phyloP scores from a whole-genome alignment of 1,140 invertebrate species.

The Macrosteles quadrilineatus region DNA sequence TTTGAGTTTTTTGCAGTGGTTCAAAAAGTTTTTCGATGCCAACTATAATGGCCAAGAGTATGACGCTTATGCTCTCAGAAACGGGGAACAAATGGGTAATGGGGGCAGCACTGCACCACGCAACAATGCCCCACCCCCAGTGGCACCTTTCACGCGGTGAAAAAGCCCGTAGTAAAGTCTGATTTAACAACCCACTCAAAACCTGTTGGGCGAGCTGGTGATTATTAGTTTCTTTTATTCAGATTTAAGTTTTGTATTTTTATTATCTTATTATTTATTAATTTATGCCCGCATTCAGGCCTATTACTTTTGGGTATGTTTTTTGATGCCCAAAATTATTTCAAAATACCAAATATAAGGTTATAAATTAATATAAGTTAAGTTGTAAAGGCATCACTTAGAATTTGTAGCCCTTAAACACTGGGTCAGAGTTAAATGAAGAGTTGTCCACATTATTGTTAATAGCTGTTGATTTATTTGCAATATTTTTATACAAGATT shows the following conservation, averaged over 20 bases:
- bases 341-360: too few relatives aligned
- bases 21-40: constrained; percentile 99
- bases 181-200: not conserved
- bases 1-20: constrained; percentile 99
- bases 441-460: too few relatives aligned
- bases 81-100: constrained; percentile 77
- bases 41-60: constrained; percentile 94
- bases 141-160: not conserved
- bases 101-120: constrained; percentile 50
- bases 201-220: constrained; percentile 46
- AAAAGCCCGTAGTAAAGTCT: not conserved
- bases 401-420: too few relatives aligned
- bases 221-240: constrained; percentile 37
- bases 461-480: too few relatives aligned
- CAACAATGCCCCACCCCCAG: constrained; percentile 42
- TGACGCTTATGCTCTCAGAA: constrained; percentile 82
- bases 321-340: too few relatives aligned
- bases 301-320: too few relatives aligned
- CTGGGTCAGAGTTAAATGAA: too few relatives aligned
- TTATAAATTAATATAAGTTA: too few relatives aligned
- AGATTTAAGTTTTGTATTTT: constrained; percentile 41
- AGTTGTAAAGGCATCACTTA: too few relatives aligned
- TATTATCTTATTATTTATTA: not conserved
- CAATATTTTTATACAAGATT: too few relatives aligned
- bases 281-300: too few relatives aligned